Percentiles rank a stretch among this genome's conserved stretches.
Evolutionary conservation across 2,113 vertebrate species (phyloP).

Genomic region (Lanius collurio): DNA sequence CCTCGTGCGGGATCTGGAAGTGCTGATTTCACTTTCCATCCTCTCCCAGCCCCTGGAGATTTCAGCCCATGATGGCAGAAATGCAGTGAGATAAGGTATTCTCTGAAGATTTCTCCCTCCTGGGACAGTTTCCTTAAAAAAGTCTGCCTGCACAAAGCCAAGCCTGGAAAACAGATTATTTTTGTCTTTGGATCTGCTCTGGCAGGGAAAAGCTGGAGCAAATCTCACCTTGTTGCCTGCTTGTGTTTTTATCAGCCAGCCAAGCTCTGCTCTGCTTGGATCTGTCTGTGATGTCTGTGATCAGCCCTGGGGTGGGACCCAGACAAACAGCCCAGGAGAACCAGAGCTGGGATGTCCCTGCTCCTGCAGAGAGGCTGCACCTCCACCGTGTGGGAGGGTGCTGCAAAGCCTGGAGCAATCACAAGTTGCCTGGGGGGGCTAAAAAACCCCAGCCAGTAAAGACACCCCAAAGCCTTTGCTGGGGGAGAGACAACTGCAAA

Average conservation of each 20-base stretch:
- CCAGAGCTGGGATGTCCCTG: not conserved
- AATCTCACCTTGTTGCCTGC: not conserved
- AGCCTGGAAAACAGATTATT: not conserved
- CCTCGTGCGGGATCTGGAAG: not conserved
- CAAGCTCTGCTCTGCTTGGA: not conserved
- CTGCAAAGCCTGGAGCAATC: not conserved
- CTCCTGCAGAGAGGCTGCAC: not conserved
- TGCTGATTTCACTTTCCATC: not conserved
- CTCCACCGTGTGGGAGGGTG: not conserved
- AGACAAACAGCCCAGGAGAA: not conserved
- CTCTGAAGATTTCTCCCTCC: conserved; percentile 8
- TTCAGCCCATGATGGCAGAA: conserved; percentile 39
- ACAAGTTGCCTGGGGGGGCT: not conserved
- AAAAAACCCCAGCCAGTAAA: not conserved
- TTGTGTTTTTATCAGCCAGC: not conserved
- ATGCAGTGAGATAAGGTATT: not conserved
- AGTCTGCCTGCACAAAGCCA: not conserved
- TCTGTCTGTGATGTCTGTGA: not conserved
- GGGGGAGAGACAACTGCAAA: not conserved
- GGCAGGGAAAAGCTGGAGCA: not conserved
- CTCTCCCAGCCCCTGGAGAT: not conserved
- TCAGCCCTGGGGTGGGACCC: not conserved
- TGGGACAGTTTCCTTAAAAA: not conserved
- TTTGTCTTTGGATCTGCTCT: not conserved
- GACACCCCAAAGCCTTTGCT: not conserved